Percentiles rank a stretch among this genome's conserved stretches.
Evolutionary conservation across 1,140 invertebrate species (phyloP).

Genomic region (Drosophila pallidifrons): DNA sequence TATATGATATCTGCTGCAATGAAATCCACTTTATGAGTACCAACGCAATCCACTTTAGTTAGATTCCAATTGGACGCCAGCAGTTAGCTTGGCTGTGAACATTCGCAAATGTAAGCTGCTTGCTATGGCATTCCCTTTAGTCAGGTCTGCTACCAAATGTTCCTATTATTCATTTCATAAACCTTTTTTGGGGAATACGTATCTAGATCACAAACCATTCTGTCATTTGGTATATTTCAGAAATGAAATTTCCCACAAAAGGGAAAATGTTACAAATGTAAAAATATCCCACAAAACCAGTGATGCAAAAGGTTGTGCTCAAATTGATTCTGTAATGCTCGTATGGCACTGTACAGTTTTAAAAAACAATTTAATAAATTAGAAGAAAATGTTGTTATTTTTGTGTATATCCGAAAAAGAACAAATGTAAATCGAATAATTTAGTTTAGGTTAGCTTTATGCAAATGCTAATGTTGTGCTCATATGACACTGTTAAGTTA

Average conservation of each 20-base stretch:
- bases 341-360: background rate
- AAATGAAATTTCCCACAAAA: too few species aligned
- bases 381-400: too few species aligned
- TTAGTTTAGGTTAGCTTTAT: too few species aligned
- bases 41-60: background rate
- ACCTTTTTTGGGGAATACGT: background rate
- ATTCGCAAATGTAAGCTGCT: background rate
- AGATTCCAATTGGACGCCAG: background rate
- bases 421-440: too few species aligned
- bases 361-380: background rate
- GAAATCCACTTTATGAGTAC: background rate
- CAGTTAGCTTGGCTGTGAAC: background rate
- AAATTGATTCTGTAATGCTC: background rate
- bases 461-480: background rate
- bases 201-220: background rate
- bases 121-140: background rate
- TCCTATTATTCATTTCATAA: background rate
- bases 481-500: conserved; percentile 1
- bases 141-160: background rate
- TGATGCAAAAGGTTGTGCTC: background rate
- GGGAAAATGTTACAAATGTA: background rate
- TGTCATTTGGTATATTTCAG: too few species aligned
- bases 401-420: too few species aligned
- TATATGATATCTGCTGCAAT: background rate
- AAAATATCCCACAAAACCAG: background rate